Percentiles rank a stretch among this genome's conserved stretches.
Conservation (phyloP, 2,888 invertebrate species). For the Melanotus villosus region DNA sequence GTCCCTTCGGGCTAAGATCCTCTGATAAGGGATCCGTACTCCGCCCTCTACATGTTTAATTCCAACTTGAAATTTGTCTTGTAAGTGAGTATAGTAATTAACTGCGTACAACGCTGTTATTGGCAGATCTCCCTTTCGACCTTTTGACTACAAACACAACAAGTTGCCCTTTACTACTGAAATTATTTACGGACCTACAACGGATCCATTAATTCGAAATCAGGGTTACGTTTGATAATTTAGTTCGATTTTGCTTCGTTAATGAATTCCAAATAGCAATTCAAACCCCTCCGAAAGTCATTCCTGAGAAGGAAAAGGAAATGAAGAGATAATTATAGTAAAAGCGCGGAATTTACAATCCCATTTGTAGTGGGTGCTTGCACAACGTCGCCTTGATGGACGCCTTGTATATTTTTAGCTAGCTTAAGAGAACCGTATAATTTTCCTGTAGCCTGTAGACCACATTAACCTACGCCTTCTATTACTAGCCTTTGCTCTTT, state of each 20-base stretch:
- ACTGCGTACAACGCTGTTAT: conserved; percentile 33
- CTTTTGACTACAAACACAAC: conserved; percentile 10
- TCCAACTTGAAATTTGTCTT: conserved; percentile 34
- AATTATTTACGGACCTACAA: not conserved
- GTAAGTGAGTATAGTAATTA: conserved; percentile 34
- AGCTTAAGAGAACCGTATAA: conserved; percentile 1
- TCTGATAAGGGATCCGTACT: conserved; percentile 20
- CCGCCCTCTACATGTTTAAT: conserved; percentile 37
- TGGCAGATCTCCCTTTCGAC: conserved; percentile 25
- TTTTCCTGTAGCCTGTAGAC: not conserved
- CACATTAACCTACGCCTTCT: not conserved
- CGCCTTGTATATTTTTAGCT: conserved; percentile 15
- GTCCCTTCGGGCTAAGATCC: conserved; percentile 17
- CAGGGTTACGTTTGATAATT: not conserved
- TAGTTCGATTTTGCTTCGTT: not conserved
- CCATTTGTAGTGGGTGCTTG: conserved; percentile 12
- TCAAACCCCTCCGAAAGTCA: not conserved
- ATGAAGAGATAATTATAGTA: conserved; percentile 10
- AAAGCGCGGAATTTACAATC: conserved; percentile 11
- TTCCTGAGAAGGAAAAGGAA: not conserved
- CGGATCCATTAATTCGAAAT: not conserved
- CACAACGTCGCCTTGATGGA: not conserved
- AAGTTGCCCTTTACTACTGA: not conserved
- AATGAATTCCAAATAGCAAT: not conserved
- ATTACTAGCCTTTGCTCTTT: not conserved